Evolutionary conservation across 2,797 vertebrate genomes (phyloP).

Genomic region (Urocyon cinereoargenteus): DNA sequence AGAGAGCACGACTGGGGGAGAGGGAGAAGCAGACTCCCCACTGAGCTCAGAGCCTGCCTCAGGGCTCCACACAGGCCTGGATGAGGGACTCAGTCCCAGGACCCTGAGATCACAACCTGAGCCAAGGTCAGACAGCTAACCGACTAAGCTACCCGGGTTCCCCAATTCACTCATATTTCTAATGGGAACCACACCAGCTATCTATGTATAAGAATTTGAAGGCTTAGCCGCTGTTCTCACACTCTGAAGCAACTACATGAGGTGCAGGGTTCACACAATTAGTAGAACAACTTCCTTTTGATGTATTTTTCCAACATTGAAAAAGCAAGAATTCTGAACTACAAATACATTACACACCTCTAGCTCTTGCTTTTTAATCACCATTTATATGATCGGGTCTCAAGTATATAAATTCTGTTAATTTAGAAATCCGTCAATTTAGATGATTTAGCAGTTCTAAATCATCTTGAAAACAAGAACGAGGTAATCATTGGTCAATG

Average conservation of each 20-base stretch:
- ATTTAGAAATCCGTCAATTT: neutral
- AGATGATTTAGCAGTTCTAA: conserved; percentile 29
- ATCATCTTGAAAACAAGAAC: neutral
- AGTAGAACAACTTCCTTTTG: neutral
- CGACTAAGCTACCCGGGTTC: rapidly evolving
- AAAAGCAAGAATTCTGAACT: neutral
- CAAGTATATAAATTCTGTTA: neutral
- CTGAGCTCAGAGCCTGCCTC: neutral
- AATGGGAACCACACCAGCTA: neutral
- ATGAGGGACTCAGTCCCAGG: neutral
- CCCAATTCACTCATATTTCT: neutral
- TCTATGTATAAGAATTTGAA: neutral
- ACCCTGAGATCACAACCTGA: neutral
- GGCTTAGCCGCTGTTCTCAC: neutral
- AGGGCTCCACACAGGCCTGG: too few species aligned
- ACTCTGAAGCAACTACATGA: neutral
- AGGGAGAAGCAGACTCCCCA: neutral
- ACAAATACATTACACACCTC: neutral
- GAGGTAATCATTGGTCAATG: neutral
- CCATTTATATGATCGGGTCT: neutral
- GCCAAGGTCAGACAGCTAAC: neutral
- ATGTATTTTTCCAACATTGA: conserved; percentile 15
- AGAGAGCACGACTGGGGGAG: too few species aligned
- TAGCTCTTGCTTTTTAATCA: neutral
- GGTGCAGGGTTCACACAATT: neutral